phyloP scores from a whole-genome alignment of 2,797 vertebrate genomes.

The Zalophus californianus region DNA sequence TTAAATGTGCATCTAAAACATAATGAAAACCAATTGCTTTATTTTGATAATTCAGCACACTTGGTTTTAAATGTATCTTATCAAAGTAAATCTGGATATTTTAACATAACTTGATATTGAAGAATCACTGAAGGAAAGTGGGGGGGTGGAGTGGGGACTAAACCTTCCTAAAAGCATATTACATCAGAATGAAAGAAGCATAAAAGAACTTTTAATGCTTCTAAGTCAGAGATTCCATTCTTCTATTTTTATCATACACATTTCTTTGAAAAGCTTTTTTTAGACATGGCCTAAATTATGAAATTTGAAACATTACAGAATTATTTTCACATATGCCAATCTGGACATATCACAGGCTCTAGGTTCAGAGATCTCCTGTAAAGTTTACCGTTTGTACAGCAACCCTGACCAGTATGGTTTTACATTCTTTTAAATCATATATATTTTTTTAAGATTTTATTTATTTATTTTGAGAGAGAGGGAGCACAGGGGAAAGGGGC shows the following conservation, averaged over 20 bases:
- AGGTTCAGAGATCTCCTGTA: background rate
- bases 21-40: slow-evolving; percentile 45
- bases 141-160: background rate
- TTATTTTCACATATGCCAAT: slow-evolving; percentile 29
- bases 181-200: slow-evolving; percentile 15
- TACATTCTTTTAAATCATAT: slow-evolving; percentile 29
- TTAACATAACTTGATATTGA: slow-evolving; percentile 37
- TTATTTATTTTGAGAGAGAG: background rate
- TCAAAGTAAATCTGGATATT: slow-evolving; percentile 29
- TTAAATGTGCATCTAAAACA: slow-evolving; percentile 9
- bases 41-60: slow-evolving; percentile 14
- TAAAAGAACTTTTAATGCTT: background rate
- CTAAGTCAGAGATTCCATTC: background rate
- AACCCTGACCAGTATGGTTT: background rate
- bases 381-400: background rate
- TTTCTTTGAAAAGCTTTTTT: background rate
- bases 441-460: background rate
- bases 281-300: slow-evolving; percentile 6
- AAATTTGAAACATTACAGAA: slow-evolving; percentile 25
- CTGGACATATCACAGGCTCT: background rate
- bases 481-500: background rate
- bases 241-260: background rate
- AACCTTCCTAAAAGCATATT: slow-evolving; percentile 7
- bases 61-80: slow-evolving; percentile 57
- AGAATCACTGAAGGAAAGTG: background rate